Evolutionary conservation across 2,113 vertebrate species (phyloP).

Genomic region (Scomber scombrus): DNA sequence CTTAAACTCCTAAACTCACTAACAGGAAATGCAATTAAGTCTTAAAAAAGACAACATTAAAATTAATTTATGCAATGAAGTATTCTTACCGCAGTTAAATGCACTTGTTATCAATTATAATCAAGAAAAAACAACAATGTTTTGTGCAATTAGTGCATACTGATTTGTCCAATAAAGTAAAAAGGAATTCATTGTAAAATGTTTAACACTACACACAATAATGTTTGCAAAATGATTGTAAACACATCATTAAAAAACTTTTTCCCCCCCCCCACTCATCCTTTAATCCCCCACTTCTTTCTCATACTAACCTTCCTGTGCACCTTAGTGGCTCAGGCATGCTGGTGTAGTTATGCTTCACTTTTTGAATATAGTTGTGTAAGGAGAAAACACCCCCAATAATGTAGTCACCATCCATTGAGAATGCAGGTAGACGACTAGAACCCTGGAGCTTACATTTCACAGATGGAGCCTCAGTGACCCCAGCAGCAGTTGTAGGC

Average conservation of each 20-base stretch:
- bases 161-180: too few relatives aligned
- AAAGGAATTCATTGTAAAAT: too few relatives aligned
- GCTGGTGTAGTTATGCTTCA: conserved; percentile 65
- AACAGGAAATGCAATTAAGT: too few relatives aligned
- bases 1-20: too few relatives aligned
- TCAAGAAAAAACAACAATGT: too few relatives aligned
- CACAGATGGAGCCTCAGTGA: conserved; percentile 26
- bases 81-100: too few relatives aligned
- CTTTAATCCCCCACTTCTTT: background rate
- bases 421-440: conserved; percentile 57
- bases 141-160: too few relatives aligned
- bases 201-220: background rate
- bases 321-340: conserved; percentile 70
- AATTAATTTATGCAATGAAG: too few relatives aligned
- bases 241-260: background rate
- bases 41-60: too few relatives aligned
- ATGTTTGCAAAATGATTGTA: background rate
- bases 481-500: background rate
- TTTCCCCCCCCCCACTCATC: background rate
- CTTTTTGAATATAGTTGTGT: conserved; percentile 56
- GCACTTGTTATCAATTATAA: too few relatives aligned
- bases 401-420: conserved; percentile 75
- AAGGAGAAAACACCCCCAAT: conserved; percentile 80
- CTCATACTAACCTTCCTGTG: conserved; percentile 77
- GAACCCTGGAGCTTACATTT: conserved; percentile 68